phyloP scores from a whole-genome alignment of 2,888 invertebrate species.

The Orthonychiurus folsomi region DNA sequence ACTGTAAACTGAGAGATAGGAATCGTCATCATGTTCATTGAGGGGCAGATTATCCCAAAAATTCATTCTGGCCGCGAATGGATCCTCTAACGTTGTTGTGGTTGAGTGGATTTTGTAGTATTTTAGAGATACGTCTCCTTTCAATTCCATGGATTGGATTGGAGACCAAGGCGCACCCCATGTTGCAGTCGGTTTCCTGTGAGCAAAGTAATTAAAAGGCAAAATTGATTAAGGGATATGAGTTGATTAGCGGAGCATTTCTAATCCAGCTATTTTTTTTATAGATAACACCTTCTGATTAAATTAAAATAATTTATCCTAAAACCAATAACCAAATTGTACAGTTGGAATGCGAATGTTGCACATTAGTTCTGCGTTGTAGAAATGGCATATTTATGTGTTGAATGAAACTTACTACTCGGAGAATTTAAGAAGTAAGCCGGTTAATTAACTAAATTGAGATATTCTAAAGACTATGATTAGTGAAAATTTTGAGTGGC shows the following conservation, averaged over 20 bases:
- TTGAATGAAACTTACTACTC: too few species aligned
- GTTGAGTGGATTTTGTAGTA: slow-evolving; percentile 32
- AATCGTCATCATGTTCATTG: slow-evolving; percentile 33
- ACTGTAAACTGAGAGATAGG: slow-evolving; percentile 18
- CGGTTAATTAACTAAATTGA: too few species aligned
- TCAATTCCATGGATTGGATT: slow-evolving; percentile 30
- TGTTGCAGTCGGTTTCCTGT: slow-evolving; percentile 29
- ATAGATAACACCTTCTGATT: too few species aligned
- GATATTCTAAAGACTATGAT: too few species aligned
- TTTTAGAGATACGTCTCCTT: slow-evolving; percentile 33
- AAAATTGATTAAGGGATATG: neutral
- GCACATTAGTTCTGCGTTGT: too few species aligned
- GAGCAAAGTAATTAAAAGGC: neutral
- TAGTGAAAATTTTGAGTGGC: too few species aligned
- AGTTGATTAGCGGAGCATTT: neutral
- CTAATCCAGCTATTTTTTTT: too few species aligned
- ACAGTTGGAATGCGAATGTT: too few species aligned
- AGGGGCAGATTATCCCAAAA: slow-evolving; percentile 39
- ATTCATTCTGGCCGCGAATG: slow-evolving; percentile 33
- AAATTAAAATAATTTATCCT: too few species aligned
- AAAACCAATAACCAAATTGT: too few species aligned
- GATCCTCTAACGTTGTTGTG: slow-evolving; percentile 31
- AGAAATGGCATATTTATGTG: too few species aligned
- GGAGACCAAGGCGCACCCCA: slow-evolving; percentile 34
- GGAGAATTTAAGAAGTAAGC: too few species aligned